Percentiles rank a stretch among this genome's conserved stretches.
phyloP scores from a whole-genome alignment of 1,140 invertebrate genomes.

The Drosophila azteca region DNA sequence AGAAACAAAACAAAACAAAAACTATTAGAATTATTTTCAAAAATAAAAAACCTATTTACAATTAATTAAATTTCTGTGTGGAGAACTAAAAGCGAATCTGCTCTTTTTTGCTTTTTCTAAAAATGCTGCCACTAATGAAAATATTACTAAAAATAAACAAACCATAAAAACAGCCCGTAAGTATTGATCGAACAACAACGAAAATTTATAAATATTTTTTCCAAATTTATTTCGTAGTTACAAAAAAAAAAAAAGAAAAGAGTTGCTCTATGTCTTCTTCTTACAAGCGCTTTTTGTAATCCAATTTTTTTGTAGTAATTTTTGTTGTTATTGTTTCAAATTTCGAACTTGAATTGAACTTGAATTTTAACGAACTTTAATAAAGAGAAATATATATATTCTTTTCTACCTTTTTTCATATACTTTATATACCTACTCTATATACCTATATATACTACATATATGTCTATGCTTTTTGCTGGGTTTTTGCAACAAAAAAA shows the following conservation, averaged over 20 bases:
- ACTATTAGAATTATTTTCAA: constrained; percentile 22
- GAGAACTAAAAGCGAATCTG: constrained; percentile 38
- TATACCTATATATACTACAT: constrained; percentile 12
- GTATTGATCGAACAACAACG: constrained; percentile 33
- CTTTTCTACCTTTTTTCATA: constrained; percentile 67
- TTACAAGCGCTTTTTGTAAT: constrained; percentile 38
- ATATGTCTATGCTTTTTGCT: constrained; percentile 55
- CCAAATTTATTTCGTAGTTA: constrained; percentile 32
- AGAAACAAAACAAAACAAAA: constrained; percentile 2
- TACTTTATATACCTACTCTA: constrained; percentile 38
- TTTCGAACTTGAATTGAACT: constrained; percentile 13
- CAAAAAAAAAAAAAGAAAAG: constrained; percentile 11
- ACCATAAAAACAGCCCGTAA: constrained; percentile 60
- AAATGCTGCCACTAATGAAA: constrained; percentile 52
- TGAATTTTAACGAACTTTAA: constrained; percentile 44
- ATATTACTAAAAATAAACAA: constrained; percentile 26
- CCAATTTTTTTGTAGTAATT: constrained; percentile 43
- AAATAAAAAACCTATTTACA: constrained; percentile 11
- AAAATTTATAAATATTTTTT: background rate
- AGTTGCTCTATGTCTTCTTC: constrained; percentile 27
- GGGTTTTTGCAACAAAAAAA: constrained; percentile 46
- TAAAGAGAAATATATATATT: constrained; percentile 39
- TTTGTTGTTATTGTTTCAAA: constrained; percentile 20
- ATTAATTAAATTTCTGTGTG: constrained; percentile 21
- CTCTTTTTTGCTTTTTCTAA: constrained; percentile 49